Conservation (phyloP, 2,888 invertebrate genomes). For the Automeris io region DNA sequence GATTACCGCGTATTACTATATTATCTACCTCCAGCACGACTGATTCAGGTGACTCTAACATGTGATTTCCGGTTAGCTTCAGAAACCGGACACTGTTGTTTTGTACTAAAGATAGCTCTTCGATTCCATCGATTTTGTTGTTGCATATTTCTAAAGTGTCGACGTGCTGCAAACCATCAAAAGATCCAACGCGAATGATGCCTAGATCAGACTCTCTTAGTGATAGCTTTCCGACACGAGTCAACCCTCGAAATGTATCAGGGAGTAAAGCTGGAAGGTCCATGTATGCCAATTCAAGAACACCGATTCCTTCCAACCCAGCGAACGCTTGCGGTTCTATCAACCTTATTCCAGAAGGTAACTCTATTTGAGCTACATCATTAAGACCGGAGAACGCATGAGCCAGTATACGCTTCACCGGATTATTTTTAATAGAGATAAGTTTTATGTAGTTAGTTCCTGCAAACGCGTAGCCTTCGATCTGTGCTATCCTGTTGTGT, state of each 20-base stretch:
- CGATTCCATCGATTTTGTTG: constrained; percentile 90
- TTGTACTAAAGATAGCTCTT: constrained; percentile 83
- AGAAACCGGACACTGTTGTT: constrained; percentile 84
- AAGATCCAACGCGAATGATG: constrained; percentile 83
- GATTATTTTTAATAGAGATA: constrained; percentile 90
- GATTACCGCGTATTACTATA: constrained; percentile 85
- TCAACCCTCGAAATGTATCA: constrained; percentile 86
- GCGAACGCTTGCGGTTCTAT: constrained; percentile 89
- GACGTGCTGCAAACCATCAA: constrained; percentile 84
- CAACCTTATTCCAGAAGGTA: constrained; percentile 86
- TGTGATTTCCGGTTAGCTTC: constrained; percentile 89
- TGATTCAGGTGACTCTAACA: constrained; percentile 85
- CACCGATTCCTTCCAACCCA: constrained; percentile 88
- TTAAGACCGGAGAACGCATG: constrained; percentile 90
- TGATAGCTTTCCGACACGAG: constrained; percentile 84
- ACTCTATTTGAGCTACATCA: constrained; percentile 87
- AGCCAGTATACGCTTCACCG: constrained; percentile 86
- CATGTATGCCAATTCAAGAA: constrained; percentile 89
- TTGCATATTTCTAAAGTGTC: constrained; percentile 86
- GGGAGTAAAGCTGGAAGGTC: constrained; percentile 83
- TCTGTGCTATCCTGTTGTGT: constrained; percentile 83
- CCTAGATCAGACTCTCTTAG: constrained; percentile 91
- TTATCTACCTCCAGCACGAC: constrained; percentile 84
- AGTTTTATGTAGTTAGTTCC: constrained; percentile 90
- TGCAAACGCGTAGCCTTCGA: constrained; percentile 88